Conservation (phyloP, 2,113 vertebrate genomes). For the Chaetodon auriga region DNA sequence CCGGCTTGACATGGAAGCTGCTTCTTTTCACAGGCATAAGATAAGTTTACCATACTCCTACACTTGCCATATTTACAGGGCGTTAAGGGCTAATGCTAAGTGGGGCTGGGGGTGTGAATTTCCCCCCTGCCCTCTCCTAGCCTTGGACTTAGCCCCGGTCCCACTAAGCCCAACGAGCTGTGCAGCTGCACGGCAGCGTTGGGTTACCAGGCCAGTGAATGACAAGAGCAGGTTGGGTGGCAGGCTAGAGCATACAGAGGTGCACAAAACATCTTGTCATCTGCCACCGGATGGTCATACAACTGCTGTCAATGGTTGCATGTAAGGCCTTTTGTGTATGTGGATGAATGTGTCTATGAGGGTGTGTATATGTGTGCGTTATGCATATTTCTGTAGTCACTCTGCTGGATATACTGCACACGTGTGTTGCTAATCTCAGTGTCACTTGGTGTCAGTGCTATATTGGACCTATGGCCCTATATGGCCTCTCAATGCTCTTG, state of each 20-base stretch:
- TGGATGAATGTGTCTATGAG: slow-evolving; percentile 3
- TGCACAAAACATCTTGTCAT: slow-evolving; percentile 64
- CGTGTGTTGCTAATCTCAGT: slow-evolving; percentile 70
- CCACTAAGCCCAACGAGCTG: slow-evolving; percentile 66
- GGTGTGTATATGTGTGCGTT: slow-evolving; percentile 18
- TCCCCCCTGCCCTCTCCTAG: slow-evolving; percentile 48
- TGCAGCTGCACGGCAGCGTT: slow-evolving; percentile 82
- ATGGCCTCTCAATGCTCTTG: slow-evolving; percentile 57
- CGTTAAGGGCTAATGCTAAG: slow-evolving; percentile 56
- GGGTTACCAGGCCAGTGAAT: slow-evolving; percentile 82
- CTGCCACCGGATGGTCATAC: slow-evolving; percentile 39
- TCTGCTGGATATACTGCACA: slow-evolving; percentile 51
- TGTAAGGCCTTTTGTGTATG: slow-evolving; percentile 25
- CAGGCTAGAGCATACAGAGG: slow-evolving; percentile 70
- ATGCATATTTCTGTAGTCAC: slow-evolving; percentile 52
- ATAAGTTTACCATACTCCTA: slow-evolving; percentile 39
- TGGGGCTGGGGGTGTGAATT: slow-evolving; percentile 58
- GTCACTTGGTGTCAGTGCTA: slow-evolving; percentile 63
- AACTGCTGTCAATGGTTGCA: slow-evolving; percentile 33
- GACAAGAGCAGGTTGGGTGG: slow-evolving; percentile 84
- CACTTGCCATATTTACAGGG: slow-evolving; percentile 46
- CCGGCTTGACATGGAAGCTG: slow-evolving; percentile 17
- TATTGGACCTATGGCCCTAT: slow-evolving; percentile 71
- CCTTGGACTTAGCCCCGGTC: slow-evolving; percentile 69
- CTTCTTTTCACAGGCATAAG: slow-evolving; percentile 34